These are phyloP conservation scores for Aphaenogaster floridana DNA, from an alignment of 1,140 invertebrate species.

Conservation along the genomic window DNA sequence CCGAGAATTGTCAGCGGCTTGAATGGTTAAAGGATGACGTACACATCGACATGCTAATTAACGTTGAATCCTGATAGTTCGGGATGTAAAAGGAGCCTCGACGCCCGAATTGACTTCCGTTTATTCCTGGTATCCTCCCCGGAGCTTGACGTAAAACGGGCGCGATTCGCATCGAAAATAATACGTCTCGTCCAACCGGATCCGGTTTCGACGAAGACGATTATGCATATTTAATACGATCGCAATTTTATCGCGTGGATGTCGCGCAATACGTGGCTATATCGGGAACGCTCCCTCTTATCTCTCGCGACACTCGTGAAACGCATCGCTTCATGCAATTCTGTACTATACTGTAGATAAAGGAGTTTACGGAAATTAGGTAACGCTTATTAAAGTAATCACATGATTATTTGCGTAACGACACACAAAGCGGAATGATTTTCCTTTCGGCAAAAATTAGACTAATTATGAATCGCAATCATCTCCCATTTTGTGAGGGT, in stretches of 20 bases:
- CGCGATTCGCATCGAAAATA: constrained; percentile 36
- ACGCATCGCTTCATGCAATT: neutral
- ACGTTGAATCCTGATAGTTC: constrained; percentile 26
- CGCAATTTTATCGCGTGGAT: constrained; percentile 11
- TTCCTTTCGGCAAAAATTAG: neutral
- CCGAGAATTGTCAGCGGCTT: constrained; percentile 10
- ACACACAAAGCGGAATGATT: neutral
- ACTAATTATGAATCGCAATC: neutral
- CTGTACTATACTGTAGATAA: neutral
- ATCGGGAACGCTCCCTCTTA: neutral
- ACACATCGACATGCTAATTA: constrained; percentile 49
- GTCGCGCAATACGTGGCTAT: neutral
- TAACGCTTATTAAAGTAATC: constrained; percentile 31
- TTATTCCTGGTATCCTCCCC: constrained; percentile 7
- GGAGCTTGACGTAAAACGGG: constrained; percentile 26
- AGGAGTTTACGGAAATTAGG: constrained; percentile 46
- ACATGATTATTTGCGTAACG: constrained; percentile 20
- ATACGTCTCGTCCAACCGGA: constrained; percentile 12
- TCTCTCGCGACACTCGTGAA: neutral
- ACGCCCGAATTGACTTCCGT: constrained; percentile 29
- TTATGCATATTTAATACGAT: constrained; percentile 30
- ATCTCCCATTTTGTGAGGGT: neutral
- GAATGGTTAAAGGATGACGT: constrained; percentile 30
- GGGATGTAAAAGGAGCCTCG: constrained; percentile 7
- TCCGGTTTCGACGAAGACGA: neutral